Percentiles rank a stretch among this genome's conserved stretches.
Evolutionary conservation across 2,797 vertebrate genomes (phyloP).

Genomic region (Phataginus tetradactyla): DNA sequence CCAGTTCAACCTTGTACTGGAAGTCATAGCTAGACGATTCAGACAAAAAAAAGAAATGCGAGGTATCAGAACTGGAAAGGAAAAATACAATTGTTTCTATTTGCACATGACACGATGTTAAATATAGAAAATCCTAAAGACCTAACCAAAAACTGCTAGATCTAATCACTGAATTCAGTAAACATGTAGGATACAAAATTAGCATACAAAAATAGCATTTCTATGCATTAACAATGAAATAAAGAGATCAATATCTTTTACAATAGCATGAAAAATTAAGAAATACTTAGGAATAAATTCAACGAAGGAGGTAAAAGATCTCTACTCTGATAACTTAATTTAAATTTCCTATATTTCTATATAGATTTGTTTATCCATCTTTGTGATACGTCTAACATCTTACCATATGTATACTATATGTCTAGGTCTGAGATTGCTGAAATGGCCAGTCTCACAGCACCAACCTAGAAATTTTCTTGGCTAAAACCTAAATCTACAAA

Average conservation of each 20-base stretch:
- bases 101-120: not conserved
- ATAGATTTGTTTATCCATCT: not conserved
- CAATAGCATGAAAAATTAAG: not conserved
- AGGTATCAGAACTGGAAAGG: not conserved
- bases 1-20: not conserved
- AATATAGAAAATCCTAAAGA: not conserved
- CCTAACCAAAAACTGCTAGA: not conserved
- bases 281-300: not conserved
- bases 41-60: not conserved
- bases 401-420: not conserved
- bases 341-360: not conserved
- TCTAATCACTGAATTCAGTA: not conserved
- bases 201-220: not conserved
- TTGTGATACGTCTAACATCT: not conserved
- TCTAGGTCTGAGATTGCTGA: not conserved
- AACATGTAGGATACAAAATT: not conserved
- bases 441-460: not conserved
- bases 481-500: not conserved
- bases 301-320: not conserved
- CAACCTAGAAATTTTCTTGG: conserved; percentile 14
- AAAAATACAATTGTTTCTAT: not conserved
- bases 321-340: not conserved
- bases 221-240: not conserved
- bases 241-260: not conserved
- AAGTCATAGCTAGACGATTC: not conserved